A percentile compares a stretch with the other conserved stretches of the same genome.
phyloP scores from a whole-genome alignment of 2,113 vertebrate species.

The Apodemus sylvaticus region DNA sequence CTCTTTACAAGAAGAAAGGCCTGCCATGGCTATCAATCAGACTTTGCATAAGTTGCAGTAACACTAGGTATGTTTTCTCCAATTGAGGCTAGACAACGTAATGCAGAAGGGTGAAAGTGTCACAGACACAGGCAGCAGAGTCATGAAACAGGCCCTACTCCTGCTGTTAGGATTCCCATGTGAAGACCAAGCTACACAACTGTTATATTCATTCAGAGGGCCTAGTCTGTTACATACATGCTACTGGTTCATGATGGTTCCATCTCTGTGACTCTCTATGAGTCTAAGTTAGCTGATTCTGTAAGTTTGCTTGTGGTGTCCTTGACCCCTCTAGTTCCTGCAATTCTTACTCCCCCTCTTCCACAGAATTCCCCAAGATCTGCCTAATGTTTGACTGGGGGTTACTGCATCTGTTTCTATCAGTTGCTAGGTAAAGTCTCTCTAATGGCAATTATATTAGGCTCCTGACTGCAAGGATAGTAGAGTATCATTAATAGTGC shows the following conservation, averaged over 20 bases:
- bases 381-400: not conserved
- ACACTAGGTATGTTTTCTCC: not conserved
- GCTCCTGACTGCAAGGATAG: not conserved
- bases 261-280: not conserved
- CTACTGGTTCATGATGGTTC: not conserved
- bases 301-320: not conserved
- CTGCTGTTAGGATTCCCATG: not conserved
- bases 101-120: not conserved
- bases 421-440: not conserved
- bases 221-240: not conserved
- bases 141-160: not conserved
- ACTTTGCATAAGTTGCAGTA: not conserved
- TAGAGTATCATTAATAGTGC: not conserved
- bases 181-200: not conserved
- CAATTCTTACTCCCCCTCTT: not conserved
- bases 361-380: not conserved
- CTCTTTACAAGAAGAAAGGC: not conserved
- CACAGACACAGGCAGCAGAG: not conserved
- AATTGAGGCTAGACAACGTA: not conserved
- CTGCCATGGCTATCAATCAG: not conserved
- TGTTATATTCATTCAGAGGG: not conserved
- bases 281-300: not conserved
- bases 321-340: not conserved
- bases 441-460: not conserved
- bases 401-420: not conserved